Percentiles rank a stretch among this genome's conserved stretches.
phyloP scores from a whole-genome alignment of 2,797 vertebrate genomes.

The Enoplosus armatus region DNA sequence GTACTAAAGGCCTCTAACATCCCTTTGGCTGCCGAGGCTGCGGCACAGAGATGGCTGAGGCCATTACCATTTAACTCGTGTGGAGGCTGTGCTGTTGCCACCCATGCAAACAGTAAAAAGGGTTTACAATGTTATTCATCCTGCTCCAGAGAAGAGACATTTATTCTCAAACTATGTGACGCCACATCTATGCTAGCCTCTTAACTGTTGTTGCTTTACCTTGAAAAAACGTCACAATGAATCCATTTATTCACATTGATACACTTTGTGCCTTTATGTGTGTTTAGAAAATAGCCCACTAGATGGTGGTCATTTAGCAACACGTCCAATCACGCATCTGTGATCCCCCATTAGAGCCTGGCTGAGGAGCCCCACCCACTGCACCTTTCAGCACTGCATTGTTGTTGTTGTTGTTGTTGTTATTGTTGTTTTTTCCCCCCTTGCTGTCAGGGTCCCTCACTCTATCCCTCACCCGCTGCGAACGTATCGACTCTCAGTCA shows the following conservation, averaged over 20 bases:
- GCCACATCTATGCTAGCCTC: neutral
- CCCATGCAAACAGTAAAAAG: constrained; percentile 24
- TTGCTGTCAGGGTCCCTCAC: constrained; percentile 61
- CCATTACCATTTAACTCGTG: constrained; percentile 43
- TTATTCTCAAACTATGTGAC: neutral
- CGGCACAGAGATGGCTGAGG: constrained; percentile 13
- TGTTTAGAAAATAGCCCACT: neutral
- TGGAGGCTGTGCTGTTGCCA: constrained; percentile 10
- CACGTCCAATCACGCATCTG: constrained; percentile 35
- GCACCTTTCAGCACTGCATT: constrained; percentile 46
- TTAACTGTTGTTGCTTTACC: neutral
- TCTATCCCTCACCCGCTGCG: constrained; percentile 68
- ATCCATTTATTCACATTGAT: neutral
- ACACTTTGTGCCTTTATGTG: neutral
- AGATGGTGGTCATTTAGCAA: constrained; percentile 43
- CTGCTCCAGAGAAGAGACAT: neutral
- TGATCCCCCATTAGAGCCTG: constrained; percentile 36
- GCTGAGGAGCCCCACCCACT: constrained; percentile 30
- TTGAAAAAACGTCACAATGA: neutral
- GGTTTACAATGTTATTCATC: constrained; percentile 9
- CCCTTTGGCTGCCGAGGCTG: neutral
- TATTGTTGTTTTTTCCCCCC: constrained; percentile 22
- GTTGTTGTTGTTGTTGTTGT: constrained; percentile 41
- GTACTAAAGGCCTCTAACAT: neutral
- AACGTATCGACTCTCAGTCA: constrained; percentile 78